Evolutionary conservation across 1,140 invertebrate genomes (phyloP), one percentile per base, ranked within the genome.

Genomic region (Neocloeon triangulifer): DNA sequence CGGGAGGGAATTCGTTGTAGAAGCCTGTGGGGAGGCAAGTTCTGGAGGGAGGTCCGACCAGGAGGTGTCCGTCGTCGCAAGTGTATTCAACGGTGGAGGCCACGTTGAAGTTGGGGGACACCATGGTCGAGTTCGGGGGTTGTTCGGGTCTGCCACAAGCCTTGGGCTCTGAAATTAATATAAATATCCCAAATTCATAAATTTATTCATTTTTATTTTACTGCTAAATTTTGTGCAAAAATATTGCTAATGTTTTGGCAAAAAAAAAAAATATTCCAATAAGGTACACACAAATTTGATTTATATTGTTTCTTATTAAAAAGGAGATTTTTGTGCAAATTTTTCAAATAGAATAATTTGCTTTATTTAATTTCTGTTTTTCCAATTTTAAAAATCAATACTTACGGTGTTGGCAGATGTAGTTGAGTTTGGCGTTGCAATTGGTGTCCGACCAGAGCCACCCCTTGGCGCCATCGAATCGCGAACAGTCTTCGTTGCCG

Each of bases 361-460:
- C 35, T 33, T 37, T n/a, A 9, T 16, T 38, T 14, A 33, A 33
- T 34, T 20, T 20, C 32, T n/a, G n/a, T n/a, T n/a, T n/a, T n/a
- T n/a, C n/a, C n/a, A n/a, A n/a, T 8, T 23, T 23, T 23, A 23
- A n/a, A 23, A 23, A 23, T 23, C 8, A 23, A n/a, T 23, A 23
- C n/a, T 23, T 58, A 85, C 80, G 77, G 55, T 91, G 82, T 56
- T 92, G 85, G 47, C 86, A 92, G 37, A 92, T 89, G 52, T 77
- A 91, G 55, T 91, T 88, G 15, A 89, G 57, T 37, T 68, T 65
- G 4, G 73, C 66, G 34, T 73, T 70, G 52, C 86, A 92, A 49
- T 86, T 76, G 9, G 82, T 89, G 44, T 88, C 82, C 1, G 79
- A 82, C 86, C 86, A 92, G 0, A 92, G 64, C 84, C 84, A 92